Evolutionary conservation across 2,113 vertebrate genomes (phyloP), one percentile per base, ranked within the genome.

Genomic region (Pseudopodoces humilis): DNA sequence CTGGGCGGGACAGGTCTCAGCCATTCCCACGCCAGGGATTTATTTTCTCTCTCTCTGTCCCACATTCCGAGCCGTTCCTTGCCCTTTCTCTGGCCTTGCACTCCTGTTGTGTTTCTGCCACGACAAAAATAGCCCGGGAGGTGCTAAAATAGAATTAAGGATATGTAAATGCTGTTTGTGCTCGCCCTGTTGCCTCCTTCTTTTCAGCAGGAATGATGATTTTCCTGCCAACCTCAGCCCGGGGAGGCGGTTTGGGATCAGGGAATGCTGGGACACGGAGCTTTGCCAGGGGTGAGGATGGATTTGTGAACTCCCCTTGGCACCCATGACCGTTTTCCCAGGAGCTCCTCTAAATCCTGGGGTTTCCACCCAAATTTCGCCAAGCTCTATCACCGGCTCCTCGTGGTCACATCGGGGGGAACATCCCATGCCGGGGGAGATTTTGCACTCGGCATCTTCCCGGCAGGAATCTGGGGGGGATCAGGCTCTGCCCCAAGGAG

Each of bases 131-230:
- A 95, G 41, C 86, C 74, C 2, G 47, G 27, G 86, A 93, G 90
- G 86, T 86, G 94, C 67, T 79, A 86, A 94, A 95, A 97, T 96
- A 93, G 92, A 87, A 94, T 91, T 88, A 91, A 93, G 80, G 87
- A 77, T 69, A 90, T 90, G 87, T 83, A 90, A 90, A 90, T 90
- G 63, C 64, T 70, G 9, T 46, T 83, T 74, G 81, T 37, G 90
- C 87, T 94, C n/a, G 2, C 78, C 93, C 91, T 19, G 39, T 27
- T 52, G 58, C 87, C 87, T 90, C 83, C 86, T 44, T 9, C 21
- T 10, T 28, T 72, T 28, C 82, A 8, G 93, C 87, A 24, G n/a
- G 22, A n/a, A 8, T 0, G 30, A 28, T 7, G 82, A 10, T 90
- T 70, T 72, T 23, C 67, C 69, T 43, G 79, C 79, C 83, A 74